These are phyloP conservation scores for Orbicella faveolata DNA, from an alignment of 64 coral and sea anemone species.

Conservation along the genomic window DNA sequence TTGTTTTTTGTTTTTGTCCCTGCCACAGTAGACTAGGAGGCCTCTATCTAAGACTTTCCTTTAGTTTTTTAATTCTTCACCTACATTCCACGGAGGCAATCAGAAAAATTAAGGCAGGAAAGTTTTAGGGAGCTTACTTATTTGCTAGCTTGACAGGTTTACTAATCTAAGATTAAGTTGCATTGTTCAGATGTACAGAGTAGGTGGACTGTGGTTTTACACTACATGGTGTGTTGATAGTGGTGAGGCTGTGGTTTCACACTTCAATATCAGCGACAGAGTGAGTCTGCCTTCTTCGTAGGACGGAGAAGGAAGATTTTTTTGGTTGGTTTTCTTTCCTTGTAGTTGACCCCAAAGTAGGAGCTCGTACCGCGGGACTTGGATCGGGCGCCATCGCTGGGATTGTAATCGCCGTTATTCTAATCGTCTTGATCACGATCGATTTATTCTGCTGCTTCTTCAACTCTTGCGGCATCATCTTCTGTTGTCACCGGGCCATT, in stretches of 20 bases:
- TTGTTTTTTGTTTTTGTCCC: too few relatives aligned
- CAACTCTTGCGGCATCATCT: slow-evolving; percentile 72
- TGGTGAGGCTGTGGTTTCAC: background rate
- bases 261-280: background rate
- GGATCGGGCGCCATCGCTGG: slow-evolving; percentile 52
- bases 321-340: background rate
- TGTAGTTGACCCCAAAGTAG: background rate
- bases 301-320: background rate
- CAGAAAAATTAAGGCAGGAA: too few relatives aligned
- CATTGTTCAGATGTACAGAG: background rate
- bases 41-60: too few relatives aligned
- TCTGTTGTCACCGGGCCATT: slow-evolving; percentile 44
- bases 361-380: background rate
- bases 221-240: too few relatives aligned
- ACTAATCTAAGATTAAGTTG: background rate
- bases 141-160: background rate
- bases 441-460: slow-evolving; percentile 91
- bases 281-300: background rate
- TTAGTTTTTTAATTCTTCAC: too few relatives aligned
- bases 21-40: too few relatives aligned
- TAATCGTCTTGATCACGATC: slow-evolving; percentile 77
- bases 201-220: background rate
- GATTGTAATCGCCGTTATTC: slow-evolving; percentile 72
- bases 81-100: too few relatives aligned
- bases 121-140: background rate